Base-by-base conservation (phyloP, 1,140 invertebrate species). In the Leptonema lineaticorne region DNA sequence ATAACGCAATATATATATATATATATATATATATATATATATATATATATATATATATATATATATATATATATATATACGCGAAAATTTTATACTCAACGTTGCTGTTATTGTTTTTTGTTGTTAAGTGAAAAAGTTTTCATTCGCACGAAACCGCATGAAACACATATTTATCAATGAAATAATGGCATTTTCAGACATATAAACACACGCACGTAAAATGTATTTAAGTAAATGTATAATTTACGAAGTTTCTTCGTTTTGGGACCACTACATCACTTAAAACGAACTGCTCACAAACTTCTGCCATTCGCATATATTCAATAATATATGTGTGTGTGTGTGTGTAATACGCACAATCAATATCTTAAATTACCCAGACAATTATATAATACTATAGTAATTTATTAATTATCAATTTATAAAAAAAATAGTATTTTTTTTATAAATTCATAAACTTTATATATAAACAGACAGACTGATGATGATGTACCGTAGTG, bases 201-300 rank as follows among this genome's bases (percentile, higher is more conserved):
- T 11, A n/a, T n/a, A n/a, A n/a, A n/a, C n/a, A n/a, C n/a, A n/a
- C n/a, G n/a, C n/a, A n/a, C n/a, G n/a, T n/a, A n/a, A n/a, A n/a
- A n/a, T n/a, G n/a, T n/a, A n/a, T n/a, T n/a, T n/a, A n/a, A 7
- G 11, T 53, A 14, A 29, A 24, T 53, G 22, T 11, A 59, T 59
- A 59, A 59, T 59, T 59, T 22, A 41, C 57, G 6, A 59, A 59
- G 57, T 59, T 59, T 59, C 33, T 29, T 33, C 57, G 57, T 33
- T 41, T 59, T 28, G 28, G 57, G 28, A 41, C 57, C 33, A 41
- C 57, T 59, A 59, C 50, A 24, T 53, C 50, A 53, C 50, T 53
- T 53, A 53, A 53, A 26, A 53, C 27, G 50, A 24, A 53, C 50
- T 53, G 50, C 20, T 26, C 11, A 24, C 22, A 53, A 53, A 53